Conservation (phyloP, 2,797 vertebrate genomes). For the Thaleichthys pacificus region DNA sequence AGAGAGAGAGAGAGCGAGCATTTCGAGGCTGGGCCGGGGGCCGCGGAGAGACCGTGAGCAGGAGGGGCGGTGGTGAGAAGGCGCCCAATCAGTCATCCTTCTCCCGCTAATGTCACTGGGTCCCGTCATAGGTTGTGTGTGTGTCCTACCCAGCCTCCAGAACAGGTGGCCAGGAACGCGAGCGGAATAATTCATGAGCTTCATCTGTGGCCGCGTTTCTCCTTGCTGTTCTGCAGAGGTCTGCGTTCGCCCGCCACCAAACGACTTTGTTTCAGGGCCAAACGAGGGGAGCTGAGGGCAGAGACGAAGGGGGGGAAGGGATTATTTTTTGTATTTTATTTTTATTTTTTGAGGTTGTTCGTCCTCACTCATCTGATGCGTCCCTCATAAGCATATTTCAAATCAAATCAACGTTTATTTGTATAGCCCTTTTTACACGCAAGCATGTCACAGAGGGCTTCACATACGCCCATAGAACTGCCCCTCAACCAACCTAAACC, state of each 20-base stretch:
- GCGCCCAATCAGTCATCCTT: too few species aligned
- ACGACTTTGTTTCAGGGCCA: constrained; percentile 37
- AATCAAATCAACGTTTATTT: too few species aligned
- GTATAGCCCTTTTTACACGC: too few species aligned
- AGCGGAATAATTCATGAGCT: constrained; percentile 55
- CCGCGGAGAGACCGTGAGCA: too few species aligned
- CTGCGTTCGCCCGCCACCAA: constrained; percentile 40
- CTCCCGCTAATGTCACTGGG: constrained; percentile 38
- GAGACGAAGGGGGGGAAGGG: constrained; percentile 4
- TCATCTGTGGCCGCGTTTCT: constrained; percentile 36
- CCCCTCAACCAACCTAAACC: too few species aligned
- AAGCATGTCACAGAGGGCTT: too few species aligned
- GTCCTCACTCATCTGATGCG: neutral
- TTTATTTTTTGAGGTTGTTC: neutral
- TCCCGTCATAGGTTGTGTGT: constrained; percentile 38
- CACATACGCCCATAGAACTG: too few species aligned
- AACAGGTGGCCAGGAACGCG: constrained; percentile 53
- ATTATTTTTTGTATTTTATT: too few species aligned
- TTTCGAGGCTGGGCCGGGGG: too few species aligned
- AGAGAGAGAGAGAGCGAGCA: too few species aligned
- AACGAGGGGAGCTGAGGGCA: neutral
- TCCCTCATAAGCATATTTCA: too few species aligned
- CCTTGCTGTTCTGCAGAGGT: constrained; percentile 35
- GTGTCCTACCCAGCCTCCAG: constrained; percentile 36
- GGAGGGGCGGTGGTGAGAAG: too few species aligned